phyloP scores from a whole-genome alignment of 2,888 invertebrate species.

The Coelopa pilipes region DNA sequence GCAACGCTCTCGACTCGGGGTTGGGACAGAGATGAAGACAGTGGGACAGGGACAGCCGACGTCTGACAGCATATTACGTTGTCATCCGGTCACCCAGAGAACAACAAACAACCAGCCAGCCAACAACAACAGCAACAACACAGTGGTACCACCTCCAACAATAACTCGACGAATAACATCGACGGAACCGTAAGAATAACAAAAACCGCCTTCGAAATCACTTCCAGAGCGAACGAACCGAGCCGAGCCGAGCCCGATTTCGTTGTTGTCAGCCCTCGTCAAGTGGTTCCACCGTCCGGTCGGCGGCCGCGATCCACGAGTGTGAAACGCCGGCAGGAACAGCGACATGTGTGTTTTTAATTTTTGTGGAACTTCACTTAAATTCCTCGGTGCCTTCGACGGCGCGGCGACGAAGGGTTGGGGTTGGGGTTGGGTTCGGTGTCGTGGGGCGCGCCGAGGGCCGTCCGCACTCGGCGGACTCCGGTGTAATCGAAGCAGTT shows the following conservation, averaged over 20 bases:
- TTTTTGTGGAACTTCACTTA: slow-evolving; percentile 8
- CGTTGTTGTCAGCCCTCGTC: neutral
- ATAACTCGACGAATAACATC: neutral
- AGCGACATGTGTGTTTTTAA: slow-evolving; percentile 20
- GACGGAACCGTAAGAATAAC: slow-evolving; percentile 20
- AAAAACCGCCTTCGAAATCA: slow-evolving; percentile 23
- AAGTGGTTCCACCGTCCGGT: slow-evolving; percentile 8
- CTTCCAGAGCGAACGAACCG: slow-evolving; percentile 7
- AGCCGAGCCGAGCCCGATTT: slow-evolving; percentile 8
- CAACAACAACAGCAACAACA: neutral
- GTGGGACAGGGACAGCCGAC: slow-evolving; percentile 31
- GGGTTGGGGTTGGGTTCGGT: too few species aligned
- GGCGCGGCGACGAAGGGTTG: neutral
- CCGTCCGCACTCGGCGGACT: too few species aligned
- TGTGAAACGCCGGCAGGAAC: slow-evolving; percentile 3
- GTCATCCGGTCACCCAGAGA: slow-evolving; percentile 40
- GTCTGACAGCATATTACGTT: slow-evolving; percentile 38
- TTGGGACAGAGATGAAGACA: neutral
- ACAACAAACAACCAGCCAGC: neutral
- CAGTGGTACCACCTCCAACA: neutral
- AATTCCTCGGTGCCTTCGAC: neutral
- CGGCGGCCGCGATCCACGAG: slow-evolving; percentile 2
- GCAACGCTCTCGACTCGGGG: slow-evolving; percentile 20
- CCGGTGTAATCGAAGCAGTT: neutral
- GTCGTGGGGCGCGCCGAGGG: too few species aligned